phyloP scores from a whole-genome alignment of 2,797 vertebrate species.

The Chrosomus eos region DNA sequence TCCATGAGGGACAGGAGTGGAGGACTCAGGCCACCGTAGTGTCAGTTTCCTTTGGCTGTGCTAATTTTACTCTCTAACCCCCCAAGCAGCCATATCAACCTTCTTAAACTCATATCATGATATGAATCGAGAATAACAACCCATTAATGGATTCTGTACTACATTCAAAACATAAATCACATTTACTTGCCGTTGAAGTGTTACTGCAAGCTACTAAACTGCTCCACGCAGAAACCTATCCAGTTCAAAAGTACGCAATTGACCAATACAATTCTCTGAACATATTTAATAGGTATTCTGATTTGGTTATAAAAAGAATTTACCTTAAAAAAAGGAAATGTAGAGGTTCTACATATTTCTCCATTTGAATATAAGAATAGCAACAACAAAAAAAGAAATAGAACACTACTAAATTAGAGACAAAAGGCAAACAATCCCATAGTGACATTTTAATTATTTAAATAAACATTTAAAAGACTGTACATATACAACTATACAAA shows the following conservation, averaged over 20 bases:
- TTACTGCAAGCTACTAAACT: background rate
- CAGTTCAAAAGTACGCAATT: background rate
- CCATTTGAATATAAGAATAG: background rate
- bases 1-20: conserved; percentile 19
- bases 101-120: conserved; percentile 39
- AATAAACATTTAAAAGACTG: conserved; percentile 71
- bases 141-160: background rate
- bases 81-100: conserved; percentile 4
- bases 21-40: conserved; percentile 30
- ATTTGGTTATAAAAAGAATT: background rate
- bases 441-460: conserved; percentile 68
- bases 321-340: background rate
- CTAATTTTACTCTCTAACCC: conserved; percentile 58
- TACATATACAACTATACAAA: conserved; percentile 68
- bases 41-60: conserved; percentile 45
- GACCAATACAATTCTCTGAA: background rate
- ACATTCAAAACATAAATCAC: conserved; percentile 4
- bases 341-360: background rate
- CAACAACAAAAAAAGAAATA: background rate
- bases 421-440: conserved; percentile 43
- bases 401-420: conserved; percentile 32
- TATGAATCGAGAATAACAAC: conserved; percentile 13
- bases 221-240: background rate
- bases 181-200: background rate
- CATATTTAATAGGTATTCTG: background rate